Evolutionary conservation across 2,797 vertebrate species (phyloP), one percentile per base, ranked within the genome.

Genomic region (Dipus sagitta): DNA sequence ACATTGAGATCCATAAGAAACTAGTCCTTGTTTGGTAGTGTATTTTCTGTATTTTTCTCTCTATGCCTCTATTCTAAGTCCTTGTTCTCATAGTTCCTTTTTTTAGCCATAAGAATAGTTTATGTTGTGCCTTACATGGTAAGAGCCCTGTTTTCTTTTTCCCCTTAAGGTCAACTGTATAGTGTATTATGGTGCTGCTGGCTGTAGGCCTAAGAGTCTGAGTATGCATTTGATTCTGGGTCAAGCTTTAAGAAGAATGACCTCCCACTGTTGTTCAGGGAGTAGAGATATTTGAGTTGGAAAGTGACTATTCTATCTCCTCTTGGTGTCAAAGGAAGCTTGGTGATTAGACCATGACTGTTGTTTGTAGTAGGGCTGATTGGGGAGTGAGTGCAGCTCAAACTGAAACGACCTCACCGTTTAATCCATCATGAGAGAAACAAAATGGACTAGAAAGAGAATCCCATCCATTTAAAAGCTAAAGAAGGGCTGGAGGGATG

Each of bases 101-200:
- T 91, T 91, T 13, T 21, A 88, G 88, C 68, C 86, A 90, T 95
- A 94, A 92, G 76, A 92, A 94, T 47, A 91, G 64, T 94, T 94
- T 84, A 78, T 94, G 95, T 90, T 95, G 83, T 96, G 76, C 94
- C 92, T 95, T 96, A 94, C 86, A 89, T 82, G 88, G 60, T 91
- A 34, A 95, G 65, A 94, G 58, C 65, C 77, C 93, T 90, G 70
- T 92, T 94, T 94, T 72, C 77, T 67, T 87, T 95, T 93, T 91
- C 76, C 94, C 92, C 94, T 88, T 58, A 91, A 96, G 83, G 64
- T 92, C 80, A 89, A 58, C 94, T 93, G 58, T 88, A 30, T 64
- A 92, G 58, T 95, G 62, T 94, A 79, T 91, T 95, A 95, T 81
- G 90, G 93, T 96, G 91, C 90, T 86, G 87, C 86, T 96, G 93